Conservation (phyloP, 2,797 vertebrate genomes). For the Eospalax fontanierii region DNA sequence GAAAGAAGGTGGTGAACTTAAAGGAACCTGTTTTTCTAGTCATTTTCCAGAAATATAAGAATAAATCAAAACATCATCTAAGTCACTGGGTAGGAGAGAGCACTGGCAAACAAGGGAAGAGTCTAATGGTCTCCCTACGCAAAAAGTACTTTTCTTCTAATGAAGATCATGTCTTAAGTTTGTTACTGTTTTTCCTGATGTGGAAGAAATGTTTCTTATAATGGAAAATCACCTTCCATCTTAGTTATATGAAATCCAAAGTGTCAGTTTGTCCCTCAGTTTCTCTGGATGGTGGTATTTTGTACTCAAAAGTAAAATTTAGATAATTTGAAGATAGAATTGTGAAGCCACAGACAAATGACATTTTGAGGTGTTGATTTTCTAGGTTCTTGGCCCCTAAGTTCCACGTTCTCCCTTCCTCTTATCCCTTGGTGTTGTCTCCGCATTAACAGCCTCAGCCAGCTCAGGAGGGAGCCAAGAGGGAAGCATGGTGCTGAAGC, state of each 20-base stretch:
- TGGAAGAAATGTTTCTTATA: background rate
- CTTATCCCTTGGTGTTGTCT: background rate
- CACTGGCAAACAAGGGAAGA: background rate
- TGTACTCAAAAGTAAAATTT: conserved; percentile 19
- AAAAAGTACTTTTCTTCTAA: background rate
- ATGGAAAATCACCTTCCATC: conserved; percentile 5
- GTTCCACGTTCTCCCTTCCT: background rate
- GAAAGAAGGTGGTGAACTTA: background rate
- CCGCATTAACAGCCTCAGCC: background rate
- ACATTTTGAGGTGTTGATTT: background rate
- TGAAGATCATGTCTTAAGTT: conserved; percentile 11
- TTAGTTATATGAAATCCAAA: background rate
- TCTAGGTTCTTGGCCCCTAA: background rate
- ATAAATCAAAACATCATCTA: background rate
- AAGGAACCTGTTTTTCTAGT: background rate
- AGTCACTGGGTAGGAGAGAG: background rate
- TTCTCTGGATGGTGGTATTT: conserved; percentile 21
- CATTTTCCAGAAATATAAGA: conserved; percentile 27
- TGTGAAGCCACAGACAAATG: background rate
- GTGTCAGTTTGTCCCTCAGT: conserved; percentile 31
- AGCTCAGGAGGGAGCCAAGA: background rate
- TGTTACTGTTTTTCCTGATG: conserved; percentile 36
- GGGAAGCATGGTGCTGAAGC: background rate
- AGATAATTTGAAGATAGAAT: background rate
- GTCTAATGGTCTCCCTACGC: background rate